A percentile compares a stretch with the other conserved stretches of the same genome.
These are phyloP conservation scores for Wiebesia pumilae DNA, from an alignment of 1,140 invertebrate species.

Conservation along the genomic window DNA sequence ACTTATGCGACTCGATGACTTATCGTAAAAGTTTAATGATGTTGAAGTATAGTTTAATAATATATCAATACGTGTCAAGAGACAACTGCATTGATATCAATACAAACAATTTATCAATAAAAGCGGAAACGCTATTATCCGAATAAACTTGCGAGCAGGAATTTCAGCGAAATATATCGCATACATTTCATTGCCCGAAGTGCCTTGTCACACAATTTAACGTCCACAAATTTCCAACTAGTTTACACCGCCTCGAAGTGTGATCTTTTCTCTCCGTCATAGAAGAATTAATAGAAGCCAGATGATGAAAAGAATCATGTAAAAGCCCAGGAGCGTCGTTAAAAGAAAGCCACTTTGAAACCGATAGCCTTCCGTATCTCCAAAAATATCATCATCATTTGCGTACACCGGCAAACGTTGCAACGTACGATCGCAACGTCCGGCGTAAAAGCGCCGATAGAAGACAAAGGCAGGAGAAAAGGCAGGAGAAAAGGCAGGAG, in stretches of 20 bases:
- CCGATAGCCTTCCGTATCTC: background rate
- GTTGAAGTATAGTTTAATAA: background rate
- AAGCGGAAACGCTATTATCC: background rate
- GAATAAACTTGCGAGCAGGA: background rate
- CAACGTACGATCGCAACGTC: background rate
- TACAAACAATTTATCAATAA: background rate
- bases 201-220: background rate
- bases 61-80: background rate
- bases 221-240: too few species aligned
- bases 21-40: background rate
- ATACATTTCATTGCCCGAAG: background rate
- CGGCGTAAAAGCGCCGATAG: background rate
- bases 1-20: background rate
- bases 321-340: background rate
- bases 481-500: background rate
- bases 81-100: too few species aligned
- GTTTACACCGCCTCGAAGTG: too few species aligned
- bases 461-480: background rate
- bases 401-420: background rate
- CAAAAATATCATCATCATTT: background rate
- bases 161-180: too few species aligned
- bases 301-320: background rate
- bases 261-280: too few species aligned
- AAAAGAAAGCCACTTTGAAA: background rate
- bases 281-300: constrained; percentile 12